Conservation (phyloP, 23 tunicate species). For the Diplosoma virens region DNA sequence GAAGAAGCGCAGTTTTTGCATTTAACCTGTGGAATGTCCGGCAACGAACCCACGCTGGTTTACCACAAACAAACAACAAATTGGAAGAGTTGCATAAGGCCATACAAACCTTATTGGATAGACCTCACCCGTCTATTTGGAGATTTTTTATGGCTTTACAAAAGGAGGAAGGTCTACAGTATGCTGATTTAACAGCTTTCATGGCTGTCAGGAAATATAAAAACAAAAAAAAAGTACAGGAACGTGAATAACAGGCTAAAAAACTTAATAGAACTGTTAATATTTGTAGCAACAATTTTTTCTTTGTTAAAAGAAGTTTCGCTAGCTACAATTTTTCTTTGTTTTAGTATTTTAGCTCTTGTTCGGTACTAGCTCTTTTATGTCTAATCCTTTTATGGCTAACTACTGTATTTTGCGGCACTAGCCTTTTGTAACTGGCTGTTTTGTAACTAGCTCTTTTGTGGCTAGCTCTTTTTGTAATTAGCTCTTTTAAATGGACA, state of each 20-base stretch:
- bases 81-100: background rate
- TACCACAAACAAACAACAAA: background rate
- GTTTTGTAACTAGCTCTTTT: background rate
- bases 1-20: background rate
- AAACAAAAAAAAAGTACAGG: background rate
- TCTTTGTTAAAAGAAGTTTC: background rate
- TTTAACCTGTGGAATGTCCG: background rate
- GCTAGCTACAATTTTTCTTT: background rate
- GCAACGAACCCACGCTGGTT: background rate
- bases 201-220: background rate
- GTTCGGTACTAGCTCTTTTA: too few relatives aligned
- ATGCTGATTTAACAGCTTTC: background rate
- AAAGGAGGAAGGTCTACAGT: background rate
- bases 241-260: background rate
- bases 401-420: background rate
- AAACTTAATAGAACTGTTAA: background rate
- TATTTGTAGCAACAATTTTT: background rate
- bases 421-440: background rate
- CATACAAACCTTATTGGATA: background rate
- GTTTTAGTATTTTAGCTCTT: background rate
- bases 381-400: too few relatives aligned
- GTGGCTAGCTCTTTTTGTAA: too few relatives aligned
- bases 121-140: background rate
- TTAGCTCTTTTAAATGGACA: too few relatives aligned
- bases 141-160: background rate